phyloP scores from a whole-genome alignment of 2,888 invertebrate species.

The Oithona nana region DNA sequence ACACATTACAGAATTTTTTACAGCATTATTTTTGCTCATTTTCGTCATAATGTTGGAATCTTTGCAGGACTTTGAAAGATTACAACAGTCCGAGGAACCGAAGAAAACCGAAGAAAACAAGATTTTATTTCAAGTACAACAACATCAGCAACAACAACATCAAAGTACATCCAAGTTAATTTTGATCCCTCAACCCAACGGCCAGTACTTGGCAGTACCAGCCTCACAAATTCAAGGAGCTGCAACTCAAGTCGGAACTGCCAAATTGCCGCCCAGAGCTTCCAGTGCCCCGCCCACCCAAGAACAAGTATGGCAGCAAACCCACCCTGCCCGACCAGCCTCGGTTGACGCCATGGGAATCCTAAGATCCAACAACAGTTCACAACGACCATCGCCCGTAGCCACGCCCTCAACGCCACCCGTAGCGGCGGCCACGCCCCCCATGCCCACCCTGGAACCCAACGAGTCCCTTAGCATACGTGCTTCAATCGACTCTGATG shows the following conservation, averaged over 20 bases:
- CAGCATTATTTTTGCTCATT: background rate
- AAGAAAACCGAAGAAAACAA: too few relatives aligned
- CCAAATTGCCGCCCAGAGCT: slow-evolving; percentile 49
- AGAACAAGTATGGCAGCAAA: slow-evolving; percentile 19
- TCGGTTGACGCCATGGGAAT: slow-evolving; percentile 5
- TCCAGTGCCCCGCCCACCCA: slow-evolving; percentile 62
- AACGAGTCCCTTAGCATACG: background rate
- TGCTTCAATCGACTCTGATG: background rate
- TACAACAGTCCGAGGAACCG: too few relatives aligned
- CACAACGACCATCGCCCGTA: background rate
- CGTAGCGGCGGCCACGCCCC: background rate
- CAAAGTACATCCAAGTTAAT: slow-evolving; percentile 3
- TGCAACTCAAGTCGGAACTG: too few relatives aligned
- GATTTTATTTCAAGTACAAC: background rate
- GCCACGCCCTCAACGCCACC: background rate
- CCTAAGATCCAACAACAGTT: background rate
- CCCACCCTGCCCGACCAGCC: slow-evolving; percentile 10
- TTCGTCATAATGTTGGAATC: too few relatives aligned
- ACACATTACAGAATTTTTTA: too few relatives aligned
- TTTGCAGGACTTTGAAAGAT: background rate
- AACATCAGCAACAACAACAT: background rate
- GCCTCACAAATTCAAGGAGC: background rate
- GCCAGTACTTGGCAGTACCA: slow-evolving; percentile 13
- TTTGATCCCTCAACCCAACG: slow-evolving; percentile 3
- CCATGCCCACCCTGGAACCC: background rate